Conservation (phyloP, 2,797 vertebrate species). For the Steatocranus sp. region DNA sequence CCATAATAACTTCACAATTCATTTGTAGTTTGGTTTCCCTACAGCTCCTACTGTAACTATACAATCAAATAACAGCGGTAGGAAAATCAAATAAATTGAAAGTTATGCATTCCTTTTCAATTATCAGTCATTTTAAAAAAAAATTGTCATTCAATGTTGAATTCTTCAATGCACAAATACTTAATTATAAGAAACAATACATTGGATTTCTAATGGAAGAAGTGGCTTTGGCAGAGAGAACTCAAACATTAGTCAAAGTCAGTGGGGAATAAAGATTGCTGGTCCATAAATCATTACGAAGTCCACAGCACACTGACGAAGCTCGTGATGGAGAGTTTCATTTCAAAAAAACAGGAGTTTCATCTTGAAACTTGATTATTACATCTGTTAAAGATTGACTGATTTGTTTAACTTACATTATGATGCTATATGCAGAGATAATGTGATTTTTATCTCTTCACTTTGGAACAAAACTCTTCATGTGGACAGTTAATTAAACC, state of each 20-base stretch:
- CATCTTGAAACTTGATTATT: neutral
- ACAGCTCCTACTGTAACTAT: conserved; percentile 57
- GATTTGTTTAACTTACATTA: neutral
- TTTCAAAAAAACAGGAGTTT: neutral
- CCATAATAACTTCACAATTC: conserved; percentile 33
- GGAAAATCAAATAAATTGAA: conserved; percentile 40
- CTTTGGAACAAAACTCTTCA: neutral
- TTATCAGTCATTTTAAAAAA: neutral
- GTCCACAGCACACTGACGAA: neutral
- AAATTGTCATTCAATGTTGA: conserved; percentile 31
- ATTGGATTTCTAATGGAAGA: neutral
- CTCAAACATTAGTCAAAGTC: conserved; percentile 26
- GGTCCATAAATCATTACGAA: neutral
- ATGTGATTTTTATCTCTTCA: neutral
- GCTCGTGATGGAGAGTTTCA: neutral
- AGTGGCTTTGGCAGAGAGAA: conserved; percentile 61
- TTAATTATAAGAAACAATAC: conserved; percentile 25
- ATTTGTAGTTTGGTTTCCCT: conserved; percentile 36
- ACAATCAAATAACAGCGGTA: conserved; percentile 72
- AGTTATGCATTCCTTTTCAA: conserved; percentile 28
- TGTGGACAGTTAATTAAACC: neutral
- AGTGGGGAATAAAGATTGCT: conserved; percentile 20
- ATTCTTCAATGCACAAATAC: conserved; percentile 16
- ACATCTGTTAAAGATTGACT: neutral
- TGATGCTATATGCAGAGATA: neutral